These are phyloP conservation scores for Dinothrombium tinctorium DNA, from an alignment of 1,140 invertebrate species.

Conservation along the genomic window DNA sequence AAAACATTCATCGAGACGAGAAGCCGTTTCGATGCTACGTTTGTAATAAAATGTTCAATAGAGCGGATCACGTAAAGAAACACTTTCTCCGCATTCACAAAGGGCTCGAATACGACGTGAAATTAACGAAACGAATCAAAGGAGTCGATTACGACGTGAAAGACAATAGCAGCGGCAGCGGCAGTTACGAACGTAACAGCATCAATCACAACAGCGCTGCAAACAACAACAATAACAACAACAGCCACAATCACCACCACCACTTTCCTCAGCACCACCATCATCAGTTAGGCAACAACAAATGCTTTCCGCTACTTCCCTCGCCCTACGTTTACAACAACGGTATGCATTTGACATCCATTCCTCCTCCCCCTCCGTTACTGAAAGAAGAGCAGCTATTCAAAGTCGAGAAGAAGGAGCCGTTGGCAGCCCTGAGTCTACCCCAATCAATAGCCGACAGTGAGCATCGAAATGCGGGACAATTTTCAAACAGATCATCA, in stretches of 20 bases:
- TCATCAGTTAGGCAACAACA: no score
- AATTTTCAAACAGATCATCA: neutral
- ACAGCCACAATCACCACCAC: neutral
- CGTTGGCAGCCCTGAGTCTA: neutral
- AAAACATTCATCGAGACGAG: constrained; percentile 80
- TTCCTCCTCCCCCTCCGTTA: no score
- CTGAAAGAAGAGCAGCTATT: neutral
- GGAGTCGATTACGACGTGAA: constrained; percentile 1
- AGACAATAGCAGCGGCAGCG: no score
- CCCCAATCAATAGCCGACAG: neutral
- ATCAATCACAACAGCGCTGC: no score
- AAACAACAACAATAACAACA: neutral
- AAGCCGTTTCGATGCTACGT: constrained; percentile 80
- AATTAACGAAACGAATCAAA: constrained; percentile 6
- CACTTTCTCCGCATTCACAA: constrained; percentile 66
- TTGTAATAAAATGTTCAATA: constrained; percentile 53
- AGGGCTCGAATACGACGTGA: constrained; percentile 13
- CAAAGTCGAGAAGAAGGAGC: neutral
- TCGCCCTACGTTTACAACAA: no score
- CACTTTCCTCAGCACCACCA: neutral
- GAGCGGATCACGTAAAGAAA: constrained; percentile 83
- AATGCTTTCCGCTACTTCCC: no score
- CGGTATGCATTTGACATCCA: no score
- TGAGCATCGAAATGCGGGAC: neutral
- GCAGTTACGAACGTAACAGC: no score